phyloP scores from a whole-genome alignment of 2,113 vertebrate species.

The Typhlomys cinereus region DNA sequence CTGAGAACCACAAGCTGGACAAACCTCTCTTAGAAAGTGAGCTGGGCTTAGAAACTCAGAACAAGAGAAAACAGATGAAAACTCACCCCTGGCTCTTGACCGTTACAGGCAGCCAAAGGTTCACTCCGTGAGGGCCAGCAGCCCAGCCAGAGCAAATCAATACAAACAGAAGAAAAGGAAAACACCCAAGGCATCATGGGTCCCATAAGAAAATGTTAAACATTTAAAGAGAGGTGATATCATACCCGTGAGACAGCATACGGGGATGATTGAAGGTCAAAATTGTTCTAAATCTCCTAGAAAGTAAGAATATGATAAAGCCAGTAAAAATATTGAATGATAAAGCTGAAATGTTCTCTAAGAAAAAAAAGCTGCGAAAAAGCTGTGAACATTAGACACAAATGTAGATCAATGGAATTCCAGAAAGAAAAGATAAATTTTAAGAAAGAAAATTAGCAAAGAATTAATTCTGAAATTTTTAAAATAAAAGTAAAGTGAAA shows the following conservation, averaged over 20 bases:
- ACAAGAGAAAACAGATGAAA: neutral
- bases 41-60: neutral
- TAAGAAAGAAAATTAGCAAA: neutral
- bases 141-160: neutral
- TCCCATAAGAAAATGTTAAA: neutral
- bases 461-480: neutral
- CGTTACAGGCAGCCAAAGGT: neutral
- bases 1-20: too few relatives aligned
- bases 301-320: neutral
- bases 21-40: too few relatives aligned
- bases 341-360: neutral
- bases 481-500: neutral
- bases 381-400: neutral
- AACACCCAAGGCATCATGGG: neutral
- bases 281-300: neutral
- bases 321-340: neutral
- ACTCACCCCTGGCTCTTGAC: neutral
- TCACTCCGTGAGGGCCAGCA: neutral
- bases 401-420: neutral
- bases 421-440: neutral
- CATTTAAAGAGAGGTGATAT: neutral
- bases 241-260: neutral
- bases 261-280: slow-evolving; percentile 1
- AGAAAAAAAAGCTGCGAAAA: neutral
- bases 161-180: neutral